phyloP scores from a whole-genome alignment of 2,888 invertebrate genomes.

The Rhyacophila evoluta region DNA sequence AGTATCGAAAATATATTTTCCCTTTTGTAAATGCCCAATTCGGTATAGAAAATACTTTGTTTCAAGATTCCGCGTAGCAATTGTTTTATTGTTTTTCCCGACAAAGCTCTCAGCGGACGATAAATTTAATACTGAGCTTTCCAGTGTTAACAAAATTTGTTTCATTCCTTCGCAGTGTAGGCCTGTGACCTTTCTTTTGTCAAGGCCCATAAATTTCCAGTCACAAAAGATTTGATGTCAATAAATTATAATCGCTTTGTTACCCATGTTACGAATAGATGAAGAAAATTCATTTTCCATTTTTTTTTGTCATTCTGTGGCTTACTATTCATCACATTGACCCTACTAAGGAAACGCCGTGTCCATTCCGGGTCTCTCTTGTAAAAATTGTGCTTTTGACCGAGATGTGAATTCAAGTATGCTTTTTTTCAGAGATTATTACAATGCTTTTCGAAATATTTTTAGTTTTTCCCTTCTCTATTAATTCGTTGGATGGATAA shows the following conservation, averaged over 20 bases:
- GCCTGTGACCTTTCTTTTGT: conserved; percentile 11
- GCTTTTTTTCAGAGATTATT: too few relatives aligned
- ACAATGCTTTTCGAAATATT: too few relatives aligned
- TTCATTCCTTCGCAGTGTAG: conserved; percentile 1
- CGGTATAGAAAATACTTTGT: too few relatives aligned
- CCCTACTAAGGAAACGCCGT: background rate
- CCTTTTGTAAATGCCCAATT: too few relatives aligned
- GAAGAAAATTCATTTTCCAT: conserved; percentile 22
- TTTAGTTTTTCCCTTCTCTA: too few relatives aligned
- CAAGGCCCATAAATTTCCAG: background rate
- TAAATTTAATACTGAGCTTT: background rate
- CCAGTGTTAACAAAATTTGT: conserved; percentile 22
- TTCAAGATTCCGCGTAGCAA: background rate
- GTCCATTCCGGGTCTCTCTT: background rate
- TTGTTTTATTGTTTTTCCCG: conserved; percentile 11
- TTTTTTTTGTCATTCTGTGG: background rate
- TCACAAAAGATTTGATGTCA: conserved; percentile 13
- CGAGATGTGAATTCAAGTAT: too few relatives aligned
- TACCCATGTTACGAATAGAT: conserved; percentile 2
- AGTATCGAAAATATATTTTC: too few relatives aligned
- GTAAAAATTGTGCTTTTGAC: background rate
- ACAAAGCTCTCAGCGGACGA: background rate
- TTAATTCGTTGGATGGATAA: too few relatives aligned
- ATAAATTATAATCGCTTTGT: conserved; percentile 18
- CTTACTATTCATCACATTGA: background rate